phyloP scores from a whole-genome alignment of 37 sponge, comb jelly and placozoan genomes.

The Aphrocallistes beatrix region DNA sequence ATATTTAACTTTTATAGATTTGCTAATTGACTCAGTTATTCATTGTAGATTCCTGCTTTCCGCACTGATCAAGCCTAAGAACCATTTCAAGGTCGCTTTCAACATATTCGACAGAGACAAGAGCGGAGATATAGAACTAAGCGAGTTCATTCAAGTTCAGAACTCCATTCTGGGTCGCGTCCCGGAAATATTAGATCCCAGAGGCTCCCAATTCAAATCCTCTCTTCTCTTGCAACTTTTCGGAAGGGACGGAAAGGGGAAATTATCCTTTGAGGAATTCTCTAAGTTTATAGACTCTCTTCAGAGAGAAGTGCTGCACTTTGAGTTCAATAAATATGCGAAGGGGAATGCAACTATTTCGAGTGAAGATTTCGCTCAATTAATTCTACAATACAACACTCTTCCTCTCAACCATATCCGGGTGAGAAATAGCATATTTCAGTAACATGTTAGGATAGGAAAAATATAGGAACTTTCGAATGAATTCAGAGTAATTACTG shows the following conservation, averaged over 20 bases:
- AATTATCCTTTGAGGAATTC: neutral
- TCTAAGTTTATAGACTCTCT: neutral
- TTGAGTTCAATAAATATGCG: neutral
- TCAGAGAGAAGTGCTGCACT: neutral
- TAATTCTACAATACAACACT: neutral
- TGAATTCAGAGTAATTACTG: no score
- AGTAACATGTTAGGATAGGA: no score
- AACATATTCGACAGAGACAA: neutral
- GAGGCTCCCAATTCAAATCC: neutral
- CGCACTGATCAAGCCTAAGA: neutral
- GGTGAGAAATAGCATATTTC: no score
- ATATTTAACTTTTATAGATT: no score
- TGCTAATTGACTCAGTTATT: no score
- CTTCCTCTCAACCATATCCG: neutral
- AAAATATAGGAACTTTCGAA: no score
- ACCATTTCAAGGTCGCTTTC: neutral
- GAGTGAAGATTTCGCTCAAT: neutral
- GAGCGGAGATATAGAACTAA: neutral
- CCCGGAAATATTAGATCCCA: neutral
- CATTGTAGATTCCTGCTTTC: neutral
- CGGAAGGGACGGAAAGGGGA: conserved; percentile 1
- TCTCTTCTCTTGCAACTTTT: neutral
- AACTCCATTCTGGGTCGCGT: conserved; percentile 1
- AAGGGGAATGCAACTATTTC: neutral
- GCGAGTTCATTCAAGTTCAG: neutral